Base-by-base conservation (phyloP, 2,888 invertebrate species). In the Steinernema carpocapsae region DNA sequence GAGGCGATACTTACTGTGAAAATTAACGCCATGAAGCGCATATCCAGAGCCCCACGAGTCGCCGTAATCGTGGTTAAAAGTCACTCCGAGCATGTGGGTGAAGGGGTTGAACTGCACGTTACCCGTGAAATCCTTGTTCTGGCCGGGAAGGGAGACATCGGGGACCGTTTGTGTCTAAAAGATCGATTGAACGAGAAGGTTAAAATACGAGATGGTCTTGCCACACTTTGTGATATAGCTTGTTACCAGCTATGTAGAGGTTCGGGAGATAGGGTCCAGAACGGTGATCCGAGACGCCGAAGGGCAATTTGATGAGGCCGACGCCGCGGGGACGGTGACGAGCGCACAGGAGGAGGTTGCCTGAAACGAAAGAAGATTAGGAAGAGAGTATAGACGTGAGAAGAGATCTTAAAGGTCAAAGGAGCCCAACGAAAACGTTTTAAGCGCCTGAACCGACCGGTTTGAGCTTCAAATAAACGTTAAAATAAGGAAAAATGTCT, bases 221-320 rank as follows among this genome's bases (percentile, higher is more conserved):
- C 37, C 3, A 22, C 17, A 72, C 76, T 64, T 79, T 79, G 56
- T 81, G 81, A 46, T 81, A 81, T 26, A 81, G 73, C 56, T 81
- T 81, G 76, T 81, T 81, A 14, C 81, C 81, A 29, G 81, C 81
- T 46, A 81, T 79, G 74, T 81, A 81, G 17, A 81, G 71, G 64
- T 81, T 81, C 6, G 79, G 81, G 37, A 81, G 76, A 37, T 78
- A 79, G 4, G 81, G 81, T 1, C 81, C 81, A 29, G 81, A 81
- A 73, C 81, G 77, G 75, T 81, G 81, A 78, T 81, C 81, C 37
- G 81, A 81, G 7, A 81, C 81, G 75, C 80, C 81, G 29, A 81
- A 81, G 17, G 81, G 81, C 29, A 81, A 72, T 71, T 79, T 77
- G 75, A 81, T 81, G 24, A 81, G 70, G 14, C 81, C 81, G 51